These are phyloP conservation scores for Geotrupes spiniger DNA, from an alignment of 2,888 invertebrate genomes.

Conservation along the genomic window DNA sequence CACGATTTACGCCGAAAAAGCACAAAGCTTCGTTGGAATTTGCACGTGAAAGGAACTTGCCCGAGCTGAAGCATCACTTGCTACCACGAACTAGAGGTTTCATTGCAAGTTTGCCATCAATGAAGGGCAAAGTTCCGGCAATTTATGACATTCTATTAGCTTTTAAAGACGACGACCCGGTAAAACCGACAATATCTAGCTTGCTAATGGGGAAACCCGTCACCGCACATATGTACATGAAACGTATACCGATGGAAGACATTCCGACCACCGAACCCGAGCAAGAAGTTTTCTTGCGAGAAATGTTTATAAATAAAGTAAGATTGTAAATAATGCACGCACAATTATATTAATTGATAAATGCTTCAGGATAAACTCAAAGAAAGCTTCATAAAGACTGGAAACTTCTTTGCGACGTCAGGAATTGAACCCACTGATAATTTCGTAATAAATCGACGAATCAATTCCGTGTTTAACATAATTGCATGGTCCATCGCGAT, in stretches of 20 bases:
- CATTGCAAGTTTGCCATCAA: conserved; percentile 76
- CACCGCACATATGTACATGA: conserved; percentile 72
- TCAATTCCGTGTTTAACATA: conserved; percentile 69
- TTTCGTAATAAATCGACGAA: conserved; percentile 59
- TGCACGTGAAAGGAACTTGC: conserved; percentile 80
- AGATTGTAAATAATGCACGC: conserved; percentile 15
- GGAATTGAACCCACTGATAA: conserved; percentile 64
- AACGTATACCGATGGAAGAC: conserved; percentile 76
- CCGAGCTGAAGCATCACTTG: conserved; percentile 82
- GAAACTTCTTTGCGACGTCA: conserved; percentile 76
- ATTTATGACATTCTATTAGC: conserved; percentile 81
- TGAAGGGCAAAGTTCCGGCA: conserved; percentile 77
- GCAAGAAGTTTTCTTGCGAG: conserved; percentile 78
- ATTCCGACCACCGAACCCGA: conserved; percentile 73
- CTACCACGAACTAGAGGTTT: conserved; percentile 96
- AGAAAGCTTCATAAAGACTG: conserved; percentile 70
- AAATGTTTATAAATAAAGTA: conserved; percentile 80
- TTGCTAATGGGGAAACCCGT: conserved; percentile 71
- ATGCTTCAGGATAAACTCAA: conserved; percentile 64
- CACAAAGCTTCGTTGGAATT: conserved; percentile 85
- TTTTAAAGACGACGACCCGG: conserved; percentile 62
- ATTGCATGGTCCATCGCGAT: conserved; percentile 67
- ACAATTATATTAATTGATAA: background rate
- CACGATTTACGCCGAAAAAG: conserved; percentile 83
- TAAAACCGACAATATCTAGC: conserved; percentile 70